Evolutionary conservation across 2,797 vertebrate genomes (phyloP), one percentile per base, ranked within the genome.

Genomic region (Geotrypetes seraphini): DNA sequence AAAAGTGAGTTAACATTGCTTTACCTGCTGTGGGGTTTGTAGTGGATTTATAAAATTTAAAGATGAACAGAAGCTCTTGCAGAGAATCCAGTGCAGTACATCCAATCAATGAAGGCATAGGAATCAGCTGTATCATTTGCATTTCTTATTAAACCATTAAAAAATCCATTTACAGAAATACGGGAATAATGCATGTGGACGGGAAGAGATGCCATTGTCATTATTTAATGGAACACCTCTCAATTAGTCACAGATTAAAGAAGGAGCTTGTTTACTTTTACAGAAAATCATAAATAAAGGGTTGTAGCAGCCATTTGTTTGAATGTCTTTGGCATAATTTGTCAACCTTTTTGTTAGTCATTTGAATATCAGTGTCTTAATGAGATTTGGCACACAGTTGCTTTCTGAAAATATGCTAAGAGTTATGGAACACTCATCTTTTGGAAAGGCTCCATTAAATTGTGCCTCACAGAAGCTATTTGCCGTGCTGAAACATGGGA

Each of bases 401-500:
- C 41, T 28, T 55, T 50, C 32, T 64, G 57, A 51, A 67, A 70
- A 32, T 48, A 55, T 53, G 25, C 63, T 58, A 39, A 66, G 56
- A 43, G 47, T 50, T 39, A 53, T 0, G 2, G 31, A 45, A 27
- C 27, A 48, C 42, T 43, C 47, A 46, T 12, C 60, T 65, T 44
- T 63, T 31, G 49, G 41, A 35, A 66, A 59, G 47, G 32, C 1
- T 36, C 51, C 19, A 53, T 38, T 58, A 57, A 53, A 40, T 71
- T 52, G 57, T 35, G 19, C 50, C 66, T 56, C 53, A 33, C 17
- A 49, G 37, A 20, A 19, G 7, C 46, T 33, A 31, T 50, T 26
- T 56, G 54, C 56, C 23, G 23, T 54, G 25, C 36, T 58, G 45
- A 62, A 66, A 33, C 33, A 28, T 22, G 30, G 27, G 33, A 50